phyloP scores from a whole-genome alignment of 2,113 vertebrate species.

The Speoplatyrhinus poulsoni region DNA sequence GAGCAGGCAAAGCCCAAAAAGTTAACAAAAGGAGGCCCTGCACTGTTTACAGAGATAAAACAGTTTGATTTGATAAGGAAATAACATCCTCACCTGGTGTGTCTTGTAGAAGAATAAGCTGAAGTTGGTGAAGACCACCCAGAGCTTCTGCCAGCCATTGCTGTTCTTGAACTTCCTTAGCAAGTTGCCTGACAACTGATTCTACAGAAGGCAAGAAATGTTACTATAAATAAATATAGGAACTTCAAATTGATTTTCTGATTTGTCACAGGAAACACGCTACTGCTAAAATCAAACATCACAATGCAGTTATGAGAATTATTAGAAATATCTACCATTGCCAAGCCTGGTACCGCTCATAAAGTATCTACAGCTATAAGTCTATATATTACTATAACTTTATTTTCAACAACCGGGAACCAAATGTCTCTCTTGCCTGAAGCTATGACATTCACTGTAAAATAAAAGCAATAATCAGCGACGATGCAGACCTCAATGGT shows the following conservation, averaged over 20 bases:
- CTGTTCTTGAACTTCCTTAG: conserved; percentile 99
- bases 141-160: conserved; percentile 99
- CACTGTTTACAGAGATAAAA: conserved; percentile 11
- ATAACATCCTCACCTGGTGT: conserved; percentile 83
- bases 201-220: conserved; percentile 73
- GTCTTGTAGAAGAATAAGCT: conserved; percentile 99
- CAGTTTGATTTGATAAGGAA: background rate
- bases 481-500: background rate
- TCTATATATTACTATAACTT: background rate
- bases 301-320: too few species aligned
- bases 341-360: background rate
- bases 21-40: background rate
- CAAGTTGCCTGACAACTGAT: conserved; percentile 95
- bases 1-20: background rate
- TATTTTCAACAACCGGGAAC: background rate
- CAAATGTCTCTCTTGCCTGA: background rate
- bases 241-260: background rate
- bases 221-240: background rate
- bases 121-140: conserved; percentile 99
- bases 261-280: background rate
- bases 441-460: background rate
- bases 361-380: background rate
- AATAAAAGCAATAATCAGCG: background rate
- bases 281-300: background rate
- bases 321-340: too few species aligned